Evolutionary conservation across 2,888 invertebrate species (phyloP), one percentile per base, ranked within the genome.

Genomic region (Megalurothrips usitatus): DNA sequence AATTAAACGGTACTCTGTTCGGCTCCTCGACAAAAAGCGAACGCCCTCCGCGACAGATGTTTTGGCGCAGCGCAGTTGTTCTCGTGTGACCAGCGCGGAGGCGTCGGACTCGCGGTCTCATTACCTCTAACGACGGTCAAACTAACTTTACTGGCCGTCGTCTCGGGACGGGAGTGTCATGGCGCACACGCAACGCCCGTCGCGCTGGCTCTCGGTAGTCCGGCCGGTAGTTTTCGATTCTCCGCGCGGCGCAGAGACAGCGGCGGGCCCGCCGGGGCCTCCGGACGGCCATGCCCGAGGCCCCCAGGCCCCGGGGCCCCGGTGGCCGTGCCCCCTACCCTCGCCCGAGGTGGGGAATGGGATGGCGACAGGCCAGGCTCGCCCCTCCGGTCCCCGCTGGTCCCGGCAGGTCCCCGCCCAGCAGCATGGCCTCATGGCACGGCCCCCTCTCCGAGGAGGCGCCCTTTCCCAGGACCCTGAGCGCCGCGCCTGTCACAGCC

Each of bases 221-320:
- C 23, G 23, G 68, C 68, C 23, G 26, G 68, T 75, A 26, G 68
- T 75, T 75, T 75, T 75, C 68, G 68, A 75, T 75, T 75, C 68
- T 75, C 68, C 68, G 68, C 68, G 68, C 68, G 19, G 14, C 58
- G 14, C 58, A 58, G 58, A 58, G 58, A 58, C 58, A 58, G 34
- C 34, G 58, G 58, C 58, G 2, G 58, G 1, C 19, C 19, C 17
- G 58, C n/a, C 17, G 14, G 58, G 58, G 2, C 58, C 58, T 17
- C 52, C 52, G 52, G 3, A 3, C 19, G 52, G 34, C 34, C 34
- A 52, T 52, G 12, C 34, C 52, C 52, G 49, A 49, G 14, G n/a
- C n/a, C n/a, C n/a, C n/a, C n/a, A n/a, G n/a, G n/a, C n/a, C n/a
- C n/a, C n/a, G n/a, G n/a, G n/a, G n/a, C n/a, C n/a, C n/a, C n/a